Conservation (phyloP, 2,888 invertebrate genomes). For the Ormyrus nitidulus region DNA sequence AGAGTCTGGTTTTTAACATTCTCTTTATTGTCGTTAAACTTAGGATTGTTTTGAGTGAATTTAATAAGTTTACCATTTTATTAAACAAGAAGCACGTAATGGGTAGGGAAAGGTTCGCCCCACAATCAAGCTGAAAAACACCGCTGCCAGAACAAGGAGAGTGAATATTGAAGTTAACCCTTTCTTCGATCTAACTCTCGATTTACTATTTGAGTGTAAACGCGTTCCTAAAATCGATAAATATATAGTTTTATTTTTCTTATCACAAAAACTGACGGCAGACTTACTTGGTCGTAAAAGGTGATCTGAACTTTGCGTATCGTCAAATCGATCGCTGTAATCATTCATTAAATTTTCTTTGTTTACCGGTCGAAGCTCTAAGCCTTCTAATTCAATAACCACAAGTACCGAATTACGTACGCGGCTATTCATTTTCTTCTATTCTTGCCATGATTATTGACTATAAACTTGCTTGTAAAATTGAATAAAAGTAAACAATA, state of each 20-base stretch:
- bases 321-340: too few relatives aligned
- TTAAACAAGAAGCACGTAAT: constrained; percentile 64
- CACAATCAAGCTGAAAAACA: constrained; percentile 6
- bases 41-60: neutral
- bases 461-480: too few relatives aligned
- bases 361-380: constrained; percentile 6
- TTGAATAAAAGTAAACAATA: neutral
- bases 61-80: constrained; percentile 62
- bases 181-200: too few relatives aligned
- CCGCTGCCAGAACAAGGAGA: neutral
- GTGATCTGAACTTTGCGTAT: too few relatives aligned
- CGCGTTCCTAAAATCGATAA: too few relatives aligned
- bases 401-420: constrained; percentile 21
- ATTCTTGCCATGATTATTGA: neutral
- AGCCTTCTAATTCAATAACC: constrained; percentile 31
- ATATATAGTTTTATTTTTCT: too few relatives aligned
- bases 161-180: neutral
- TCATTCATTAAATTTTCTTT: constrained; percentile 2
- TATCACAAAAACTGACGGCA: too few relatives aligned
- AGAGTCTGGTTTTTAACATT: too few relatives aligned
- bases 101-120: constrained; percentile 64
- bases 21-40: neutral
- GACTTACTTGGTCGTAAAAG: too few relatives aligned
- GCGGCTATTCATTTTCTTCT: constrained; percentile 25
- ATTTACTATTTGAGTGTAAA: too few relatives aligned